A percentile compares a stretch with the other conserved stretches of the same genome.
These are phyloP conservation scores for Nesogale talazaci DNA, from an alignment of 2,113 vertebrate species.

Conservation along the genomic window DNA sequence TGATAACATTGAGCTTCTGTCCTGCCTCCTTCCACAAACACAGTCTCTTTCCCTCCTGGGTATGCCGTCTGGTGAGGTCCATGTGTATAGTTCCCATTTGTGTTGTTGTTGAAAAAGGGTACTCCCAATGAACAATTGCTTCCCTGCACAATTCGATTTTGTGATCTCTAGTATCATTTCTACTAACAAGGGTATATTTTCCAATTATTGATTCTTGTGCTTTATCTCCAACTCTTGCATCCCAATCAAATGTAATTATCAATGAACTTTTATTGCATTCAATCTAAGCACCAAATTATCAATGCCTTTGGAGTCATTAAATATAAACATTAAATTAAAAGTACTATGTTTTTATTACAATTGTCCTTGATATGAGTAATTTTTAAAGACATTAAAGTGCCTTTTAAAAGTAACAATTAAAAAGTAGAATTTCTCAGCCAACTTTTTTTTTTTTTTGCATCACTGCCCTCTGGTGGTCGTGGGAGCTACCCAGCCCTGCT, in stretches of 20 bases:
- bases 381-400: neutral
- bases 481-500: too few relatives aligned
- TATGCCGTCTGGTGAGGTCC: neutral
- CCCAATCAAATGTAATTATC: neutral
- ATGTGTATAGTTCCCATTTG: neutral
- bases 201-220: too few relatives aligned
- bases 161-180: neutral
- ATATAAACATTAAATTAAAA: neutral
- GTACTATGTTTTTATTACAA: neutral
- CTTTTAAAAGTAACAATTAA: neutral
- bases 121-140: neutral
- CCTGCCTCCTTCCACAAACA: neutral
- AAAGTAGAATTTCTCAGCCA: conserved; percentile 52
- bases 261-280: neutral
- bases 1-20: neutral
- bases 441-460: too few relatives aligned
- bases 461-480: too few relatives aligned
- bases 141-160: too few relatives aligned
- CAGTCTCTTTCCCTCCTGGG: neutral
- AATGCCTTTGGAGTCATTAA: too few relatives aligned
- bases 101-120: neutral
- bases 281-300: too few relatives aligned
- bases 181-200: neutral
- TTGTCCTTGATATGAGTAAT: conserved; percentile 31
- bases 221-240: neutral